These are phyloP conservation scores for Ctenomys sociabilis DNA, from an alignment of 2,113 vertebrate genomes.

Conservation along the genomic window DNA sequence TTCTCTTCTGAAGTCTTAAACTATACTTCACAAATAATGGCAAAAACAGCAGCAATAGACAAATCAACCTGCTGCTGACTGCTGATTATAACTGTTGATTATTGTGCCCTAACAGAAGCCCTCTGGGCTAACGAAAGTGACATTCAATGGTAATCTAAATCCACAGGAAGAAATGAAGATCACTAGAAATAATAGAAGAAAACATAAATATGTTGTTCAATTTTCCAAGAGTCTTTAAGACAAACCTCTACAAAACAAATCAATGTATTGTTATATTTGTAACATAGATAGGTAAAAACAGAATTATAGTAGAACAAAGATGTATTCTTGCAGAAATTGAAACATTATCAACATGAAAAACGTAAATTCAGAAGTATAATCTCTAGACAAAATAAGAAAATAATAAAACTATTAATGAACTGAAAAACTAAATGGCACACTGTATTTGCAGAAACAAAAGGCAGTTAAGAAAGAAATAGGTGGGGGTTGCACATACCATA, in stretches of 20 bases:
- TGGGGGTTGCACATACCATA: not conserved
- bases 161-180: not conserved
- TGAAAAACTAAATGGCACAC: not conserved
- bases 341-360: not conserved
- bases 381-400: not conserved
- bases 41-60: not conserved
- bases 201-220: not conserved
- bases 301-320: not conserved
- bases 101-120: not conserved
- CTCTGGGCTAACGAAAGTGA: not conserved
- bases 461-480: not conserved
- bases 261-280: not conserved
- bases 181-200: not conserved
- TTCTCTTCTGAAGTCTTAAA: not conserved
- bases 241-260: not conserved
- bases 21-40: not conserved
- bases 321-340: not conserved
- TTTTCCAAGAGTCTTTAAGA: conserved; percentile 20
- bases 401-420: not conserved
- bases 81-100: not conserved
- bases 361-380: not conserved
- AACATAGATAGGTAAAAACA: not conserved
- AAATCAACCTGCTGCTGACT: not conserved
- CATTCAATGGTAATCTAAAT: not conserved
- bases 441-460: not conserved